Base-by-base conservation (phyloP, 2,797 vertebrate species). In the Rhabdomys pumilio region DNA sequence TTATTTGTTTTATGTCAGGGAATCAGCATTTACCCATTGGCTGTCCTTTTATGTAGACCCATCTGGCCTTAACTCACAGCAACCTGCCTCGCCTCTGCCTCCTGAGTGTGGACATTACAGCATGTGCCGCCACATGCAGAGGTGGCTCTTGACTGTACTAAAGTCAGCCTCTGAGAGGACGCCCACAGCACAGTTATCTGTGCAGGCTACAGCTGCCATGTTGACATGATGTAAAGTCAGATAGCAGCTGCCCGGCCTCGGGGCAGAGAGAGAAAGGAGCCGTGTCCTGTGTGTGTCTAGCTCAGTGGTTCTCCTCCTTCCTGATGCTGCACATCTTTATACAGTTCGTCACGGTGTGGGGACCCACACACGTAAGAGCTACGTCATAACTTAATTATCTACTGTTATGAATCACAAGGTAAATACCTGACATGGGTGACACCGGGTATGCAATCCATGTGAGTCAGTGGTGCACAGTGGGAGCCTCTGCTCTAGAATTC, bases 401-500 rank as follows among this genome's bases (percentile, higher is more conserved):
- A 65, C 63, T 31, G 12, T 19, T 38, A 20, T 72, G 17, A 72
- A 38, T 38, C 8, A 10, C 65, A 67, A 34, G 5, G 10, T 15
- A 31, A 34, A 15, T 6, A 67, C 29, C 29, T 67, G 11, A 65
- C 1, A 65, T 31, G 29, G 4, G 26, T 31, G 26, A 29, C 31
- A 65, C 26, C 29, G 1, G 63, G 2, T n/a, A 34, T 65, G 29
- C 4, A 31, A 67, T 67, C 29, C 11, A 4, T 31, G 26, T 31
- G 29, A 0, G 65, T 12, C 7, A 61, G 59, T 61, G 61, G 6
- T 67, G 13, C 31, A 14, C 19, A 73, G 69, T 73, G n/a, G 22
- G 3, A 41, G 41, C n/a, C n/a, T 1, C 69, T 34, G 2, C 0
- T 73, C 69, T 38, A 73, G 0, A 73, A 6, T 50, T 79, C 0